Percentiles rank a stretch among this genome's conserved stretches.
Conservation (phyloP, 2,888 invertebrate species). For the Spisula subtruncata region DNA sequence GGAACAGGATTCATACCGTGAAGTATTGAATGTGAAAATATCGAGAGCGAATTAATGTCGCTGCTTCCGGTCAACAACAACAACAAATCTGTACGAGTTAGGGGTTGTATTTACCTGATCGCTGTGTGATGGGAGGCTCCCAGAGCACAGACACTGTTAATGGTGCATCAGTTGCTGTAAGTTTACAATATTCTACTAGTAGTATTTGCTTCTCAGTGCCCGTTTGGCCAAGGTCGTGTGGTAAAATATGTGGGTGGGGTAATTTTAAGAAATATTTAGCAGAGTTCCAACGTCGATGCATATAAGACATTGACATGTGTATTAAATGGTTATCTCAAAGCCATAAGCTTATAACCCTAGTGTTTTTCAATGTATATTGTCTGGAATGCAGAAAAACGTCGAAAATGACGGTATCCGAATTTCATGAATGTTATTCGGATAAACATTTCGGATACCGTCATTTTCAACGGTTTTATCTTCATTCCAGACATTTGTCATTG, state of each 20-base stretch:
- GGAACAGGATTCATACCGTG: too few relatives aligned
- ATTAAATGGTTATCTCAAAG: too few relatives aligned
- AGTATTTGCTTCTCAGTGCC: neutral
- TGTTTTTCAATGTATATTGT: too few relatives aligned
- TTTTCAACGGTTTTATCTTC: too few relatives aligned
- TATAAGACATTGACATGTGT: too few relatives aligned
- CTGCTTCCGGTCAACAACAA: constrained; percentile 15
- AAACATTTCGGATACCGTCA: too few relatives aligned
- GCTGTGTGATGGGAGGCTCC: constrained; percentile 23
- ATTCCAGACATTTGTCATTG: too few relatives aligned
- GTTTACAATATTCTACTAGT: neutral
- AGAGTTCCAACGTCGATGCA: too few relatives aligned
- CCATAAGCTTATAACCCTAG: too few relatives aligned
- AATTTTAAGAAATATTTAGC: neutral
- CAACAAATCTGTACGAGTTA: neutral
- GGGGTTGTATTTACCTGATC: neutral
- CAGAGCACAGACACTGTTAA: constrained; percentile 29
- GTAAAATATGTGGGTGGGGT: constrained; percentile 35
- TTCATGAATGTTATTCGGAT: too few relatives aligned
- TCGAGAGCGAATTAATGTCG: neutral
- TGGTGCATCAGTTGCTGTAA: neutral
- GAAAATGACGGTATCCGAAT: too few relatives aligned
- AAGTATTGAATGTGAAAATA: neutral
- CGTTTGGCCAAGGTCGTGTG: constrained; percentile 20
- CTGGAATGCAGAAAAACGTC: too few relatives aligned